Conservation (phyloP, 2,888 invertebrate genomes). For the Drosophila neonasuta region DNA sequence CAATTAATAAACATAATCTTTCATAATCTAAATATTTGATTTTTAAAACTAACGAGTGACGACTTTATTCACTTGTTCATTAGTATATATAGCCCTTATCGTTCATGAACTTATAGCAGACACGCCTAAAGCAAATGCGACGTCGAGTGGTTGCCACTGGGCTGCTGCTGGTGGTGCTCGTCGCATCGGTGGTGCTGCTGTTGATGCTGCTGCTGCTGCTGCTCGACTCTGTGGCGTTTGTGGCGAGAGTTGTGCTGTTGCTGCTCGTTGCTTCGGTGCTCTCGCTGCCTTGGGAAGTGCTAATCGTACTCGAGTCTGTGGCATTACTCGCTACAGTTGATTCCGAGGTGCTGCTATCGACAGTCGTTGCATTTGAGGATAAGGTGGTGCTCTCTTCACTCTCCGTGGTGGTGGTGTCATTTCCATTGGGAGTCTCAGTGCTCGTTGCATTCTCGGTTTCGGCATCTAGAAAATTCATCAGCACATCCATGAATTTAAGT, state of each 20-base stretch:
- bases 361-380: conserved; percentile 19
- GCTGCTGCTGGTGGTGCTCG: conserved; percentile 8
- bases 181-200: conserved; percentile 11
- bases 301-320: conserved; percentile 10
- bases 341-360: neutral
- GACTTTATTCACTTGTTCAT: conserved; percentile 7
- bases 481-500: conserved; percentile 53
- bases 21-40: too few species aligned
- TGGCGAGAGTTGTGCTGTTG: conserved; percentile 8
- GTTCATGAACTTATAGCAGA: conserved; percentile 62
- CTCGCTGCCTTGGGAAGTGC: neutral
- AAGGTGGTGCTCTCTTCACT: conserved; percentile 37
- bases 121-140: conserved; percentile 65
- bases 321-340: conserved; percentile 16
- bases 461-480: conserved; percentile 58
- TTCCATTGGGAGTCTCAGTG: conserved; percentile 15
- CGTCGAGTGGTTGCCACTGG: conserved; percentile 6
- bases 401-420: conserved; percentile 3
- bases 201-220: neutral
- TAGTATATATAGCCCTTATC: conserved; percentile 64
- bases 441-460: conserved; percentile 40
- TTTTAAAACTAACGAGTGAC: conserved; percentile 12
- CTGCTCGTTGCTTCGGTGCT: conserved; percentile 13
- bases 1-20: too few species aligned
- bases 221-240: neutral